These are phyloP conservation scores for Drosophila flavopinicola DNA, from an alignment of 2,888 invertebrate genomes.

Conservation along the genomic window DNA sequence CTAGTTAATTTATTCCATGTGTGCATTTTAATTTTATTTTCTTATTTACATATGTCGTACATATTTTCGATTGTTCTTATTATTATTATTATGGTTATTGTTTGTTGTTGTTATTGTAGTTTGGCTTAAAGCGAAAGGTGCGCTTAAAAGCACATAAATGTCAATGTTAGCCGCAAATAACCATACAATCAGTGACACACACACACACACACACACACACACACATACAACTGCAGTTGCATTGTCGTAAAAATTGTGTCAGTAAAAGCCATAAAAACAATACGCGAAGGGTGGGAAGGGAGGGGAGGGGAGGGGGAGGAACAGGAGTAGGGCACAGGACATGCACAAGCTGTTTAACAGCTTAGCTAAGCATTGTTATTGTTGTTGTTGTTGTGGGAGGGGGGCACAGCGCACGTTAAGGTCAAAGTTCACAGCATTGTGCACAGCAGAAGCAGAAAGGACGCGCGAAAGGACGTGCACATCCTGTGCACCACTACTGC, in stretches of 20 bases:
- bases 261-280: constrained; percentile 44
- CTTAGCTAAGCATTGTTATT: constrained; percentile 44
- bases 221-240: constrained; percentile 42
- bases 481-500: constrained; percentile 19
- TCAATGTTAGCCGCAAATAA: constrained; percentile 65
- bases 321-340: constrained; percentile 5
- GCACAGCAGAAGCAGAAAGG: constrained; percentile 12
- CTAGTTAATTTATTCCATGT: not conserved
- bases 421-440: constrained; percentile 67
- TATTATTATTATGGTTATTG: constrained; percentile 1
- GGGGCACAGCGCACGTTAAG: constrained; percentile 39
- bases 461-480: constrained; percentile 24
- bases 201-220: not conserved
- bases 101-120: not conserved
- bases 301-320: not conserved
- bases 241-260: constrained; percentile 58
- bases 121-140: constrained; percentile 14
- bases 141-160: constrained; percentile 64
- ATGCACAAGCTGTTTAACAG: constrained; percentile 63
- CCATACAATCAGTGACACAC: constrained; percentile 51
- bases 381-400: constrained; percentile 20
- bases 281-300: constrained; percentile 5
- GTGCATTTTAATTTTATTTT: constrained; percentile 19
- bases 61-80: not conserved
- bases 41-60: not conserved